Evolutionary conservation across 2,888 invertebrate genomes (phyloP), one percentile per base, ranked within the genome.

Genomic region (Penaeus monodon): DNA sequence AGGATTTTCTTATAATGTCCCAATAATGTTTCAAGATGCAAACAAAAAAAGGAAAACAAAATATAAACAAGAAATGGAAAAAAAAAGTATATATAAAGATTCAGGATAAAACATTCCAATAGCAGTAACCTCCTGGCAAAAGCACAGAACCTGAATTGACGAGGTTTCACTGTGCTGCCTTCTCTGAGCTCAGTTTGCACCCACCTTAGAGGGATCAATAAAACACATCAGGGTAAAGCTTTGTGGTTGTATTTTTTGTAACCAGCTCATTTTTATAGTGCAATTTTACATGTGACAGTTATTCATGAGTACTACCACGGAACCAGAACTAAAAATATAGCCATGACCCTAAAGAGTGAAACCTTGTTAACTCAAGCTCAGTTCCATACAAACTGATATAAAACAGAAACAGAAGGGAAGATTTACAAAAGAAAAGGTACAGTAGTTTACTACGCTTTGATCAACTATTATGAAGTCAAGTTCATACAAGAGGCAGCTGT

Each of bases 351-450:
- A 78, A 85, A 88, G 88, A 88, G 88, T 88, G 88, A 88, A 88
- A 88, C 88, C 88, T 88, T 88, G 88, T 88, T 88, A 88, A 88
- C 88, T 88, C 88, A 88, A 86, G 88, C 88, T 88, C 88, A 88
- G 86, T 86, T 86, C 86, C 81, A 82, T 79, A 86, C 66, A 76
- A 87, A 87, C 83, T 87, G 87, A 87, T 80, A 79, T 83, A 87
- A 86, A 84, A 84, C 84, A 89, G 84, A 85, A 84, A 57, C 68
- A 80, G 86, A 83, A 86, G 65, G 74, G 77, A 86, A 86, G 84
- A 89, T 89, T 89, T 89, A 89, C 89, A 89, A 89, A 86, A 89
- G 89, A 87, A 89, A 85, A 89, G 57, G 76, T 79, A 86, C 73
- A 83, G 44, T 66, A 81, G 64, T 84, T 88, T 85, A 86, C 88